A percentile compares a stretch with the other conserved stretches of the same genome.
phyloP scores from a whole-genome alignment of 2,113 vertebrate genomes.

The Colistium nudipinnis region DNA sequence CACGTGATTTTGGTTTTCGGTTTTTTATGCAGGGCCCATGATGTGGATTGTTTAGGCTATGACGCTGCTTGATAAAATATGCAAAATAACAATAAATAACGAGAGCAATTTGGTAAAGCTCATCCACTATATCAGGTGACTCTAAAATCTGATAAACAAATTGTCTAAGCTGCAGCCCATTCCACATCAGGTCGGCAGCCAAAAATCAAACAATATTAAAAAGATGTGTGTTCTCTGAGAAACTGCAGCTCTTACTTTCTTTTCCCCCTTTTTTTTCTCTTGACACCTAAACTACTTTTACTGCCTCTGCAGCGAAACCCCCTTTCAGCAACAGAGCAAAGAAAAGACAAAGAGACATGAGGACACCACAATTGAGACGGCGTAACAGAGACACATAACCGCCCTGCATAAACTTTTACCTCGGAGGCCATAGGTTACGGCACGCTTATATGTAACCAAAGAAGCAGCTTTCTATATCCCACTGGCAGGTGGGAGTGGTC shows the following conservation, averaged over 20 bases:
- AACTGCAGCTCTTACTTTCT: too few relatives aligned
- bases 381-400: background rate
- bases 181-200: too few relatives aligned
- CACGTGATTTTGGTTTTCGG: too few relatives aligned
- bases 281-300: too few relatives aligned
- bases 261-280: too few relatives aligned
- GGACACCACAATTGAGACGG: background rate
- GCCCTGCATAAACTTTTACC: background rate
- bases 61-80: background rate
- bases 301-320: too few relatives aligned
- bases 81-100: background rate
- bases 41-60: background rate
- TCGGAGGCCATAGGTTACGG: background rate
- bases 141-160: too few relatives aligned
- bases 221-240: too few relatives aligned
- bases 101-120: background rate
- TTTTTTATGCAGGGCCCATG: background rate
- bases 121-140: background rate
- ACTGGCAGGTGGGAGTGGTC: background rate
- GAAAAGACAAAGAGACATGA: too few relatives aligned
- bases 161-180: too few relatives aligned
- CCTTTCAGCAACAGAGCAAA: too few relatives aligned
- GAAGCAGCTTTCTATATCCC: background rate
- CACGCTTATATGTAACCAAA: background rate
- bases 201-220: too few relatives aligned